Conservation (phyloP, 2,113 vertebrate species). For the Pelecanoides urinatrix region DNA sequence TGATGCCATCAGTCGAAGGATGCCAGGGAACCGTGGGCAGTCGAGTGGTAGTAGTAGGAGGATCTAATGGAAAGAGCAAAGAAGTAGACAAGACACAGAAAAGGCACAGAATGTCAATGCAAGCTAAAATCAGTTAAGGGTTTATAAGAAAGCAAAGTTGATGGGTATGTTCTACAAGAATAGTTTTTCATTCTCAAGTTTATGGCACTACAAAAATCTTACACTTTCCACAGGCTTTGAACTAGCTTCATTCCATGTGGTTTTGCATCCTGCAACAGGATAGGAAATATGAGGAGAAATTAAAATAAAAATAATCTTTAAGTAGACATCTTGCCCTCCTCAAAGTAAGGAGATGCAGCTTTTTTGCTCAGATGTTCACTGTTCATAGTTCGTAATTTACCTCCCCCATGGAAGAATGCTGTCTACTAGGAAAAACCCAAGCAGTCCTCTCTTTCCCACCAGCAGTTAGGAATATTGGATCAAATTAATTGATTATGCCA, state of each 20-base stretch:
- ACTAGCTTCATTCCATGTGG: background rate
- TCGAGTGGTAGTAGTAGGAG: conserved; percentile 90
- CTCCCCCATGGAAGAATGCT: background rate
- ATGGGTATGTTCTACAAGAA: conserved; percentile 70
- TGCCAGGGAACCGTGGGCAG: conserved; percentile 84
- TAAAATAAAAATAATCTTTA: background rate
- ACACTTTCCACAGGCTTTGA: background rate
- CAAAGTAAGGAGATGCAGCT: background rate
- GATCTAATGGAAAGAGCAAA: conserved; percentile 92
- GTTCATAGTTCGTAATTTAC: background rate
- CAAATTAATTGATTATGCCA: background rate
- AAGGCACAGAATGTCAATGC: conserved; percentile 94
- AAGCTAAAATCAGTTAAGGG: conserved; percentile 84
- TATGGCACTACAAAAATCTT: background rate
- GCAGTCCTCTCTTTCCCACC: background rate
- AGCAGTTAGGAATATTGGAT: background rate
- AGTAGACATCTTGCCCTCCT: background rate
- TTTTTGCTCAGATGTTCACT: background rate
- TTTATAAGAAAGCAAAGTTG: conserved; percentile 80
- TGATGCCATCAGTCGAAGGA: conserved; percentile 72
- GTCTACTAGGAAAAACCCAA: background rate
- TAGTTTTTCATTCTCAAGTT: conserved; percentile 82
- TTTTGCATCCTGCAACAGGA: background rate
- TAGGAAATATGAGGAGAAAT: background rate
- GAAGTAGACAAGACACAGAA: conserved; percentile 87